Base-by-base conservation (phyloP, 1,140 invertebrate genomes). In the Drosophila fuyamai region DNA sequence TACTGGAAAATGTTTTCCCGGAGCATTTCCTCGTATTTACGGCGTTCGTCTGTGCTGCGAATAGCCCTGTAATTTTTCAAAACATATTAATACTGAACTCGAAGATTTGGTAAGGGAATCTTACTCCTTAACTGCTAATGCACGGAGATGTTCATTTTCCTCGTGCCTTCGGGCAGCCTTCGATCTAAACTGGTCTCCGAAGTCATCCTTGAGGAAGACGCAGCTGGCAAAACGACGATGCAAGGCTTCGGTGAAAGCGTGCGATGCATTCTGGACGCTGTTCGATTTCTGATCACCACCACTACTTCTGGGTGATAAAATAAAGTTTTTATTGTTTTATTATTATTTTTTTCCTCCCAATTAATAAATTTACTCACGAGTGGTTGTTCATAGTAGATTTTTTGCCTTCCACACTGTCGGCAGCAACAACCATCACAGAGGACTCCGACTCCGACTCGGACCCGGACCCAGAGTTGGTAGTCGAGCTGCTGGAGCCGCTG, bases 161-260 rank as follows among this genome's bases (percentile, higher is more conserved):
- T 50, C 5, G 0, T 46, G 62, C 7, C 23, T 5, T 0, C 62
- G 66, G 0, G 14, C 36, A 5, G 27, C 23, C 7, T 44, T 58
- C 8, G 73, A n/a, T 4, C 12, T 67, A 5, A 67, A 79, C 0
- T 53, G 4, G 0, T 56, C 14, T 8, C 27, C 16, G 16, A 32
- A 86, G 27, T 44, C 54, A 4, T 83, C 59, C 1, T 59, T 36
- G 1, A 79, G 72, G 36, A 57, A 86, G 1, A 58, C n/a, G 4
- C 59, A 70, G 12, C 16, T 50, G 8, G 35, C 58, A 2, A 79
- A 62, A 5, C 63, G 73, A 0, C 29, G 18, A n/a, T 85, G 77
- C 29, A 84, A 10, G 0, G 56, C 51, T 4, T 61, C 13, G 13
- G 36, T 0, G 16, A 35, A 1, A 2, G 23, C 0, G 12, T 7